Percentiles rank a stretch among this genome's conserved stretches.
Conservation (phyloP, 1,140 invertebrate genomes). For the Druon quercuslanigerum region DNA sequence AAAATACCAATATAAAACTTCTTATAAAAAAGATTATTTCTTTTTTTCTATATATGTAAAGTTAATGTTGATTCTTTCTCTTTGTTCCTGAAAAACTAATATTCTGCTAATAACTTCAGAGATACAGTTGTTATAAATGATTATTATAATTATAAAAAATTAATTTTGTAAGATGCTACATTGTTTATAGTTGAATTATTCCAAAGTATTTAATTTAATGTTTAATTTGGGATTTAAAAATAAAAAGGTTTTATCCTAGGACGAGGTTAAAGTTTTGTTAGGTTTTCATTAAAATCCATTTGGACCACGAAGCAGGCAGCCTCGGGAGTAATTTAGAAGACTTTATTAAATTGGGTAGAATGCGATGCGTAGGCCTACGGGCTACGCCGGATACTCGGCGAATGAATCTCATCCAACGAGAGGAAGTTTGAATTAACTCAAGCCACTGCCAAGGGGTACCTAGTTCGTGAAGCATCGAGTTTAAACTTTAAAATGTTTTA, state of each 20-base stretch:
- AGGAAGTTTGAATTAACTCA: conserved; percentile 74
- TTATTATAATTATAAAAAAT: no score
- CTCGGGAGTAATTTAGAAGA: conserved; percentile 65
- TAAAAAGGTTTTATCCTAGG: background rate
- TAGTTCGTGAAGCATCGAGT: conserved; percentile 4
- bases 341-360: conserved; percentile 74
- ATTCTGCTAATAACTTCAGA: no score
- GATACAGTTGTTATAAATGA: no score
- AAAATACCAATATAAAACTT: no score
- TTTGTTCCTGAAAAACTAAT: no score
- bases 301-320: conserved; percentile 56
- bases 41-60: no score
- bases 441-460: conserved; percentile 46
- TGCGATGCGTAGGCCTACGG: conserved; percentile 66
- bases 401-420: conserved; percentile 74
- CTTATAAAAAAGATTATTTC: no score
- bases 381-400: conserved; percentile 71
- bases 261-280: conserved; percentile 44
- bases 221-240: background rate
- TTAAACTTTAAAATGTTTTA: no score
- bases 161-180: background rate
- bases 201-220: background rate
- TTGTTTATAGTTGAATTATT: no score
- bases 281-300: conserved; percentile 61
- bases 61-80: no score